Evolutionary conservation across 35 echinoderm and acorn worm species (phyloP), one percentile per base, ranked within the genome.

Genomic region (Strongylocentrotus purpuratus): DNA sequence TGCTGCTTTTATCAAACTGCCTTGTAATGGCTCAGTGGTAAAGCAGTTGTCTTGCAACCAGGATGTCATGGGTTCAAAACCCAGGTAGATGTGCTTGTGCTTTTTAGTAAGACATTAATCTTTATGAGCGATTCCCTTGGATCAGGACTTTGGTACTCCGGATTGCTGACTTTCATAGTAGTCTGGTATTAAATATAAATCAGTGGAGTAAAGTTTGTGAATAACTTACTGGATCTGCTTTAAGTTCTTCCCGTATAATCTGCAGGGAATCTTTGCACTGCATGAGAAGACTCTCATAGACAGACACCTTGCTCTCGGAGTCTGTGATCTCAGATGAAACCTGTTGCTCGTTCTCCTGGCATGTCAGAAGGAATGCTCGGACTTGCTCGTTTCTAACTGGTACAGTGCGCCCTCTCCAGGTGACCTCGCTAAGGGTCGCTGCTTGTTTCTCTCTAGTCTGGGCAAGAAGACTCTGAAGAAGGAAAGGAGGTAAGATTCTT

Each of bases 381-480:
- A 99, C 97, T 9, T 96, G 95, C 59, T 99, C 98, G 41, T 97
- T 97, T 46, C 95, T 97, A 45, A 99, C 98, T 8, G 97, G 96
- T 35, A 99, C 96, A 33, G 85, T 97, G 47, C 98, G 96, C n/a
- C 98, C 98, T 92, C 97, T 86, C 98, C 98, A 99, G 58, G 95
- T 97, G 20, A 99, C 97, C 95, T 98, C 98, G 70, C 98, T 99
- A 20, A 98, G 96, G 61, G 98, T 99, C 4, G 95, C 96, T 31
- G 98, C 98, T 86, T 99, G 98, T 60, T 99, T 99, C 94, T 99
- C 98, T 52, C 98, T 94, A 22, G 98, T 99, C 90, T 98, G 97
- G 8, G 95, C 95, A 91, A 99, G 95, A 88, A 99, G 94, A 91
- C 87, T 96, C 98, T 89, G 20, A 31, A 35, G 20, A 45, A 9